Conservation (phyloP, 2,113 vertebrate species). For the Arvicanthis niloticus region DNA sequence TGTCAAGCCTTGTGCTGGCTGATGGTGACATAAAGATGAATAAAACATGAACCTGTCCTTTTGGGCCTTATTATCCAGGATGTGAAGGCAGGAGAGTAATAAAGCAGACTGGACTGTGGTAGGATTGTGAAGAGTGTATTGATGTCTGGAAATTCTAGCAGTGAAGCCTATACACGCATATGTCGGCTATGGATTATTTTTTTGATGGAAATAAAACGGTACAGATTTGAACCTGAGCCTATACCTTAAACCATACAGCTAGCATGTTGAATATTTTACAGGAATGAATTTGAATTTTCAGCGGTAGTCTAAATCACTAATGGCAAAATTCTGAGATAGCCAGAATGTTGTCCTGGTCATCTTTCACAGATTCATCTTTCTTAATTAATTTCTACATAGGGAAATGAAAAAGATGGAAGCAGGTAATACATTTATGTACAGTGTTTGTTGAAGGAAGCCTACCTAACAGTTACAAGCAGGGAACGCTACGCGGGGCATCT, state of each 20-base stretch:
- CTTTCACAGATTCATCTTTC: not conserved
- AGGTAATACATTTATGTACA: not conserved
- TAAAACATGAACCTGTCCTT: constrained; percentile 31
- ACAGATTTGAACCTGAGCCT: not conserved
- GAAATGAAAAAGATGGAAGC: not conserved
- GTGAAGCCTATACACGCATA: not conserved
- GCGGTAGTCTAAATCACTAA: not conserved
- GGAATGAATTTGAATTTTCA: not conserved
- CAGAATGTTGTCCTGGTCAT: not conserved
- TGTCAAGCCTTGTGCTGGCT: not conserved
- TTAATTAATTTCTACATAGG: not conserved
- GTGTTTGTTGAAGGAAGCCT: not conserved
- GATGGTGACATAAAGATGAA: not conserved
- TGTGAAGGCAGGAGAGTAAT: not conserved
- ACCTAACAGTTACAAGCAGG: not conserved
- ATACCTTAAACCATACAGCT: not conserved
- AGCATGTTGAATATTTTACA: not conserved
- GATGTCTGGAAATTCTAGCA: not conserved
- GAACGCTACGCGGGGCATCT: not conserved
- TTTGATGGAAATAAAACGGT: not conserved
- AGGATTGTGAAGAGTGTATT: not conserved
- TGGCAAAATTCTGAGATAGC: not conserved
- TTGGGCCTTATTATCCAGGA: not conserved
- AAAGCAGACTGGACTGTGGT: not conserved
- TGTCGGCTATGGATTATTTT: not conserved